Percentiles rank a stretch among this genome's conserved stretches.
Conservation (phyloP, 2,888 invertebrate genomes). For the Odontomyia ornata region DNA sequence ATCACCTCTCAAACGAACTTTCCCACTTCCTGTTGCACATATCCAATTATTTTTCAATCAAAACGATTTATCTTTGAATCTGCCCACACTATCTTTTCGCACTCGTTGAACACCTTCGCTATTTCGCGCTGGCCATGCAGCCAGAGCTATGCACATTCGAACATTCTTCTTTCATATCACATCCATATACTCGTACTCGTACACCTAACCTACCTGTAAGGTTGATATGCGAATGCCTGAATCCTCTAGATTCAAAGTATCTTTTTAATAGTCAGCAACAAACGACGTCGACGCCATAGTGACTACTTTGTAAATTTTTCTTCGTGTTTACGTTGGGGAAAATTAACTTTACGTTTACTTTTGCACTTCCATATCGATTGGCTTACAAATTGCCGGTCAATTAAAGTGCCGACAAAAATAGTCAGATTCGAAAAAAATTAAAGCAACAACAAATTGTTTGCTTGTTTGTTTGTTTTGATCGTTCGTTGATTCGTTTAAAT, state of each 20-base stretch:
- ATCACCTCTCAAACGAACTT: no score
- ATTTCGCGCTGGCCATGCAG: not conserved
- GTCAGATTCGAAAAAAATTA: no score
- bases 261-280: not conserved
- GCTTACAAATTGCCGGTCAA: conserved; percentile 31
- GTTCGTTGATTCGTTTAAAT: no score
- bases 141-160: not conserved
- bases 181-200: not conserved
- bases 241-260: no score
- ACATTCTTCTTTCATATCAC: not conserved
- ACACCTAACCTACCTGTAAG: not conserved
- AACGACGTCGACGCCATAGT: conserved; percentile 24
- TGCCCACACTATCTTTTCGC: not conserved
- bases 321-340: conserved; percentile 9
- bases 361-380: not conserved
- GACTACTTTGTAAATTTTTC: conserved; percentile 16
- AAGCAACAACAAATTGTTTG: no score
- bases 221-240: no score
- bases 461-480: not conserved
- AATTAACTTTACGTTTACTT: conserved; percentile 28
- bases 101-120: not conserved
- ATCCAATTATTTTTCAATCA: not conserved
- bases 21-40: no score
- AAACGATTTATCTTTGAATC: not conserved
- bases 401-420: not conserved